Conservation (phyloP, 2,888 invertebrate species). For the Drepanosiphum platanoidis region DNA sequence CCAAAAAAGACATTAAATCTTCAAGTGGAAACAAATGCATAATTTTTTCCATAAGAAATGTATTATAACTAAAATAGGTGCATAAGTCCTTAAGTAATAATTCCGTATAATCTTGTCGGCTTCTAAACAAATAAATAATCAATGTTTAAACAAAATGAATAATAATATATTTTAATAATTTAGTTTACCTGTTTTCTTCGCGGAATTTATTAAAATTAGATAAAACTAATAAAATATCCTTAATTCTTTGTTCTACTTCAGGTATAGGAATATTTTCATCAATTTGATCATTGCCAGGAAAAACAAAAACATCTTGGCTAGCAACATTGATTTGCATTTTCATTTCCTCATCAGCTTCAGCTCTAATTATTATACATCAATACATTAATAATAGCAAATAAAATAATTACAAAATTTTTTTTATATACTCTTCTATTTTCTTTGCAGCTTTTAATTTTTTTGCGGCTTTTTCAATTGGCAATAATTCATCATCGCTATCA, state of each 20-base stretch:
- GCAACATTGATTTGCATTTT: conserved; percentile 85
- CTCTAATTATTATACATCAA: conserved; percentile 68
- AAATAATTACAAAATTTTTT: conserved; percentile 17
- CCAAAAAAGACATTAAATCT: conserved; percentile 92
- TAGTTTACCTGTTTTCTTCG: conserved; percentile 69
- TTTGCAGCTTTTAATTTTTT: conserved; percentile 80
- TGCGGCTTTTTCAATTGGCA: conserved; percentile 88
- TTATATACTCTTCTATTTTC: conserved; percentile 72
- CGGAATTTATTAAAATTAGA: conserved; percentile 71
- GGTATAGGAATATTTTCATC: conserved; percentile 79
- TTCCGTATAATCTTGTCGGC: conserved; percentile 83
- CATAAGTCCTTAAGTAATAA: conserved; percentile 87
- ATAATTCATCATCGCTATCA: conserved; percentile 73
- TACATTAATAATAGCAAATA: conserved; percentile 35
- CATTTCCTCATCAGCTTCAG: conserved; percentile 72
- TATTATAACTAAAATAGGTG: conserved; percentile 95
- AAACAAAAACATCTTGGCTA: conserved; percentile 79
- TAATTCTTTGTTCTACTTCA: conserved; percentile 88
- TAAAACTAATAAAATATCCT: conserved; percentile 75
- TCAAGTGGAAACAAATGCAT: conserved; percentile 88
- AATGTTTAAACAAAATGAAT: neutral
- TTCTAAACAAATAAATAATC: conserved; percentile 71
- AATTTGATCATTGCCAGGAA: conserved; percentile 81
- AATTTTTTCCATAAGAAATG: conserved; percentile 90
- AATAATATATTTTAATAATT: neutral